Percentiles rank a stretch among this genome's conserved stretches.
Conservation (phyloP, 2,888 invertebrate species). For the Microctonus brassicae region DNA sequence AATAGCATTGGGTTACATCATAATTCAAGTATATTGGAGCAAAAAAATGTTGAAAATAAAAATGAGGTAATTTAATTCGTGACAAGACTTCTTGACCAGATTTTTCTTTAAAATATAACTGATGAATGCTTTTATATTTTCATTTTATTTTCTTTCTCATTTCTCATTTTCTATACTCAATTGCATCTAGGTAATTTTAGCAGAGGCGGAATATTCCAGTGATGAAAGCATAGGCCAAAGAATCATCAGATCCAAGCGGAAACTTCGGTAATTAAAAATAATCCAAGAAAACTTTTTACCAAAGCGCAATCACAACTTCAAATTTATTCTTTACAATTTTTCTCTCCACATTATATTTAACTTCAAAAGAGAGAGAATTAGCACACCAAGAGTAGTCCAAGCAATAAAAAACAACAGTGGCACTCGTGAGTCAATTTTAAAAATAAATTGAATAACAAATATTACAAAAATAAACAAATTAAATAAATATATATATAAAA, state of each 20-base stretch:
- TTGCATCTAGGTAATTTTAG: slow-evolving; percentile 52
- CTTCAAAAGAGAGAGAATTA: slow-evolving; percentile 40
- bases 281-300: slow-evolving; percentile 2
- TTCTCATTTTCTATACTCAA: slow-evolving; percentile 23
- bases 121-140: not conserved
- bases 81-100: not conserved
- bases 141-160: slow-evolving; percentile 2
- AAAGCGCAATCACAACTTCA: not conserved
- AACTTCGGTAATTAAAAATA: slow-evolving; percentile 56
- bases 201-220: slow-evolving; percentile 44
- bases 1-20: slow-evolving; percentile 12
- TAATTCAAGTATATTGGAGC: slow-evolving; percentile 26
- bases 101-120: not conserved
- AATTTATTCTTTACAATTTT: slow-evolving; percentile 13
- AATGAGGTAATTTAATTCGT: slow-evolving; percentile 40
- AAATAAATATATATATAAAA: not conserved
- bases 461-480: not conserved
- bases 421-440: slow-evolving; percentile 47
- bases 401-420: slow-evolving; percentile 54
- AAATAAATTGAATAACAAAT: not conserved
- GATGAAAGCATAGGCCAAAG: slow-evolving; percentile 34
- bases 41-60: not conserved
- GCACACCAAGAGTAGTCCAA: slow-evolving; percentile 56
- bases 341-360: slow-evolving; percentile 16
- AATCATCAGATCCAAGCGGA: slow-evolving; percentile 34